Percentiles rank a stretch among this genome's conserved stretches.
Evolutionary conservation across 2,888 invertebrate genomes (phyloP).

Genomic region (Lycaena phlaeas): DNA sequence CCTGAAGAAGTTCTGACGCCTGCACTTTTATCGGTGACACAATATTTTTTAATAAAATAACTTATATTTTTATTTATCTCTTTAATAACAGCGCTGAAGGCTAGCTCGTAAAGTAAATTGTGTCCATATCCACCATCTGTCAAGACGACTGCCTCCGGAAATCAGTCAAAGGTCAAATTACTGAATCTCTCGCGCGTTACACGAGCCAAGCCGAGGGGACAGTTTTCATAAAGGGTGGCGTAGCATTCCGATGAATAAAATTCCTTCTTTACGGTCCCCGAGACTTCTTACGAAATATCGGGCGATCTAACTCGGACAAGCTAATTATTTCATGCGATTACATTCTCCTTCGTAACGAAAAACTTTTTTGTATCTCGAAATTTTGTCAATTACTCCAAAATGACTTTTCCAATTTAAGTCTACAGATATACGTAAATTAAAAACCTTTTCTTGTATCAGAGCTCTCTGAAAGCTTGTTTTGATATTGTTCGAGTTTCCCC

Average conservation of each 20-base stretch:
- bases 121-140: slow-evolving; percentile 56
- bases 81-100: slow-evolving; percentile 27
- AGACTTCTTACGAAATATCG: slow-evolving; percentile 34
- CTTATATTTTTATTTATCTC: too few species aligned
- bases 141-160: slow-evolving; percentile 48
- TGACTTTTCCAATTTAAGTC: slow-evolving; percentile 33
- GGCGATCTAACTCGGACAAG: slow-evolving; percentile 28
- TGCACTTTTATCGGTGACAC: too few species aligned
- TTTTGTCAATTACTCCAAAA: slow-evolving; percentile 54
- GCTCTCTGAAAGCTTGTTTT: slow-evolving; percentile 48
- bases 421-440: slow-evolving; percentile 42
- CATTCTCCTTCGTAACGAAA: slow-evolving; percentile 23
- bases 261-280: slow-evolving; percentile 37
- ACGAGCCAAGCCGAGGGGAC: slow-evolving; percentile 36
- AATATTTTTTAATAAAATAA: too few species aligned
- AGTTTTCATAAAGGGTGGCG: slow-evolving; percentile 43
- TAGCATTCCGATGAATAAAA: slow-evolving; percentile 39
- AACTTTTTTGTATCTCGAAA: slow-evolving; percentile 47
- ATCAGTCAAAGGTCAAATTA: slow-evolving; percentile 59
- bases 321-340: slow-evolving; percentile 47
- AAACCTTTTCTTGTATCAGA: slow-evolving; percentile 44
- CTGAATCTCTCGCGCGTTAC: slow-evolving; percentile 39
- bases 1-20: too few species aligned
- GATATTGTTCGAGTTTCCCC: slow-evolving; percentile 36
- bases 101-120: slow-evolving; percentile 51